These are phyloP conservation scores for Scrobipalpa atriplicella DNA, from an alignment of 2,888 invertebrate species.

Conservation along the genomic window DNA sequence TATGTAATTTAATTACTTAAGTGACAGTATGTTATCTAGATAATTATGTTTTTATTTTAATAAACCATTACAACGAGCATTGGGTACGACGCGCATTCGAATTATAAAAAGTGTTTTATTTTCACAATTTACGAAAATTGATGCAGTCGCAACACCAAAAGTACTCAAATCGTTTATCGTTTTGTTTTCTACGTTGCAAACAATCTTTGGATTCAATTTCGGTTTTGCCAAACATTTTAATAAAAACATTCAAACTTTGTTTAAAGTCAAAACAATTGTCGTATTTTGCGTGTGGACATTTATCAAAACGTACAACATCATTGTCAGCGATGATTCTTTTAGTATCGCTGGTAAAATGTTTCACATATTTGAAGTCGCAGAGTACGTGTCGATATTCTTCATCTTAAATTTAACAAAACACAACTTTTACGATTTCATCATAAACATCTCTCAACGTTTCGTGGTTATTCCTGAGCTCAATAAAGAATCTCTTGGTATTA, in stretches of 20 bases:
- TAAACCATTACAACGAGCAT: no score
- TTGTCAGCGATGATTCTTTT: no score
- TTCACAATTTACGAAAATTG: background rate
- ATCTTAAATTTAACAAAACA: background rate
- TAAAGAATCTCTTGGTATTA: background rate
- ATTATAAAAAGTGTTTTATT: no score
- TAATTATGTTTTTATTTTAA: no score
- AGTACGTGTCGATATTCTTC: background rate
- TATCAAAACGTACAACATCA: no score
- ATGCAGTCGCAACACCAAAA: background rate
- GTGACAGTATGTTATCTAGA: no score
- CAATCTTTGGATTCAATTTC: background rate
- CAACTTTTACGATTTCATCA: background rate
- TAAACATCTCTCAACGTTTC: background rate
- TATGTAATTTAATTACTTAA: no score
- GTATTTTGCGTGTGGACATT: no score
- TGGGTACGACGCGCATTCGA: no score
- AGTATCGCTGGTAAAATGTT: background rate
- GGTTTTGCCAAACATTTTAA: background rate
- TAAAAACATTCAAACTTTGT: background rate
- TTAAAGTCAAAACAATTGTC: background rate
- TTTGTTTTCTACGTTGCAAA: background rate
- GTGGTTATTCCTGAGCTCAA: background rate
- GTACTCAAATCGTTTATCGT: background rate
- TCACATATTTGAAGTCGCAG: background rate